Evolutionary conservation across 2,888 invertebrate species (phyloP), one percentile per base, ranked within the genome.

Genomic region (Xestia c-nigrum): DNA sequence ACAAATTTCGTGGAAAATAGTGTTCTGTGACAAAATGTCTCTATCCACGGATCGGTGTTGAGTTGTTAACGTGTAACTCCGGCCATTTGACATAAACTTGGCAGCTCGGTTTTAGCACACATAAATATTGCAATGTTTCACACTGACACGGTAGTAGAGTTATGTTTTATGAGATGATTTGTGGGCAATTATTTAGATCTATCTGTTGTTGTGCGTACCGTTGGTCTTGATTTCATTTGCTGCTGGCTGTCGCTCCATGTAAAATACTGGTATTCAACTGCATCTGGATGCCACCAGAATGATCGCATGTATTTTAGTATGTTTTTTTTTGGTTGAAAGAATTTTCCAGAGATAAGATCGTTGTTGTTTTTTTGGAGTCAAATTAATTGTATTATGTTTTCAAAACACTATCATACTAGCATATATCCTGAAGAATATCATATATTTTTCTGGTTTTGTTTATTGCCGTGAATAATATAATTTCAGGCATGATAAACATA

Each of bases 21-120:
- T 21, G 24, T 67, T 43, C 50, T 21, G 73, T 65, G 59, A 61
- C 74, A 40, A 84, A 79, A 81, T 61, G 5, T 47, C 9, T 80
- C 77, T 78, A 67, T 50, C 21, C 21, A 57, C 74, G 40, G 65
- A 69, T 63, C 59, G 43, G 38, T 50, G 40, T 61, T 71, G 64
- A 68, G 43, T 24, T 50, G 40, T 61, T 71, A 59, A 68, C 72
- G 43, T 19, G 24, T 24, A 24, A 63, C 63, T 74, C 43, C 50
- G 40, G 16, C 3, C 46, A 65, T 1, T 50, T 63, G 50, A 24
- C 71, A 47, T 46, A 61, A 52, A 61, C 75, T 75, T 75, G 80
- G 75, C 71, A 80, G 24, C 24, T 21, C 50, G 9, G 52, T 80
- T 80, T 80, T 69, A 69, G 43, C 68, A 59, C 16, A 31, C 31